phyloP scores from a whole-genome alignment of 2,797 vertebrate species.

The Pseudochirops corinnae region DNA sequence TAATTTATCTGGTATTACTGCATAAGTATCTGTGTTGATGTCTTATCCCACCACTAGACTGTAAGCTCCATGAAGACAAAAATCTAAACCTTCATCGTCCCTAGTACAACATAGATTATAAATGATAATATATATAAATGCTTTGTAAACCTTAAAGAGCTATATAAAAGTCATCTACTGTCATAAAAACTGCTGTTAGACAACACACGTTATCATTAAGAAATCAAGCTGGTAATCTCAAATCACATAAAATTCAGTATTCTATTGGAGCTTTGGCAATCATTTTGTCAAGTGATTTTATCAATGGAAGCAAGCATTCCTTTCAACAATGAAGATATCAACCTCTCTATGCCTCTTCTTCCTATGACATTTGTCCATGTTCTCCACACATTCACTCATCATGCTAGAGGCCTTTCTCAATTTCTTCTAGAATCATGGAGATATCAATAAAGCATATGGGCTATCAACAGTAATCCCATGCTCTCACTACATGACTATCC shows the following conservation, averaged over 20 bases:
- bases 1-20: neutral
- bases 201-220: neutral
- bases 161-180: neutral
- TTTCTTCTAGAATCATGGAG: neutral
- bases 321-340: neutral
- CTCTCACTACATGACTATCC: neutral
- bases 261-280: neutral
- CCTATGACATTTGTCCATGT: neutral
- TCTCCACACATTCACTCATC: neutral
- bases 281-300: neutral
- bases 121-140: neutral
- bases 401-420: neutral
- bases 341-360: neutral
- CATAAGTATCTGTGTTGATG: neutral
- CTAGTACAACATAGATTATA: neutral
- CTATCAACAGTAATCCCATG: neutral
- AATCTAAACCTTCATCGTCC: neutral
- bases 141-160: neutral
- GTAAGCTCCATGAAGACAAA: neutral
- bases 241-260: neutral
- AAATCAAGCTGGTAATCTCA: conserved; percentile 51
- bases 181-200: neutral
- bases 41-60: neutral
- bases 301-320: neutral
- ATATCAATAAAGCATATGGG: neutral